phyloP scores from a whole-genome alignment of 2,113 vertebrate species.

The Bos taurus region ARS-UCD2.0 NC_037336.1:79524001-79524500 shows the following conservation, averaged over 20 bases:
- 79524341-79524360: constrained; percentile 64
- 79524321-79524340: constrained; percentile 21
- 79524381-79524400: constrained; percentile 53
- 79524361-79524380: constrained; percentile 60
- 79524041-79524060: not conserved
- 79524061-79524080: not conserved
- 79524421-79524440: constrained; percentile 35
- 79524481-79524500: not conserved
- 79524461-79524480: not conserved
- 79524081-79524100: not conserved
- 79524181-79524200: not conserved
- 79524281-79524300: constrained; percentile 33
- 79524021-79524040: not conserved
- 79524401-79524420: constrained; percentile 50
- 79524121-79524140: not conserved
- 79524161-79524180: not conserved
- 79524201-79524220: not conserved
- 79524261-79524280: constrained; percentile 32
- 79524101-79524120: not conserved
- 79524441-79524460: constrained; percentile 34
- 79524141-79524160: not conserved
- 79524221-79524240: constrained; percentile 32
- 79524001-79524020: not conserved
- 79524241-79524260: constrained; percentile 37
- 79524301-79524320: constrained; percentile 49